These are phyloP conservation scores for Epistrophe eligans DNA, from an alignment of 2,888 invertebrate species.

Conservation along the genomic window DNA sequence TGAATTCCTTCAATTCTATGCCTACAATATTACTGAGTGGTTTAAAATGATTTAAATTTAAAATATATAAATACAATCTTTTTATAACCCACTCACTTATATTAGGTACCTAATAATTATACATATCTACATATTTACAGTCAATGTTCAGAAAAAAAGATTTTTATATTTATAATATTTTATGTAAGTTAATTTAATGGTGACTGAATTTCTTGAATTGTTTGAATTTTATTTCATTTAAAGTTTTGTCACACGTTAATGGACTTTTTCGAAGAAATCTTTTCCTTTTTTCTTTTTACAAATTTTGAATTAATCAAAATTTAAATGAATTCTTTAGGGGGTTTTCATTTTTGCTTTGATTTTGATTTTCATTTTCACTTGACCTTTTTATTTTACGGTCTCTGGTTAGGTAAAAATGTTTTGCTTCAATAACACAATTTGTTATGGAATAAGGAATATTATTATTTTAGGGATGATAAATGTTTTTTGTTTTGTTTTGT, in stretches of 20 bases:
- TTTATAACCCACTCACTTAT: not conserved
- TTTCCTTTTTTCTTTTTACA: not conserved
- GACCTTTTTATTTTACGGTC: constrained; percentile 31
- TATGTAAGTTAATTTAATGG: constrained; percentile 16
- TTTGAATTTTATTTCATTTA: constrained; percentile 21
- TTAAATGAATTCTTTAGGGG: constrained; percentile 19
- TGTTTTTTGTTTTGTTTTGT: too few relatives aligned
- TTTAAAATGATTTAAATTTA: not conserved
- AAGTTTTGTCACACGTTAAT: constrained; percentile 29
- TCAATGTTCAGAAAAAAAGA: not conserved
- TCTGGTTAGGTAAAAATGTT: not conserved
- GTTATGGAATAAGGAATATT: not conserved
- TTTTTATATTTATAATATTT: not conserved
- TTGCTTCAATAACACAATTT: not conserved
- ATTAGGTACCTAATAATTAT: too few relatives aligned
- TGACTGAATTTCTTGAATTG: constrained; percentile 11
- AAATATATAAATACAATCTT: not conserved
- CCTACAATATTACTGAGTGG: too few relatives aligned
- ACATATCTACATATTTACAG: not conserved
- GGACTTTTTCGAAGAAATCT: not conserved
- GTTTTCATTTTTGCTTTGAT: constrained; percentile 13
- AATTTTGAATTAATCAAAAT: constrained; percentile 27
- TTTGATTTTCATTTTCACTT: constrained; percentile 1
- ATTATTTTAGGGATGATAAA: not conserved
- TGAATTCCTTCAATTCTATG: too few relatives aligned